Base-by-base conservation (phyloP, 2,113 vertebrate genomes). In the Pelodiscus sinensis region DNA sequence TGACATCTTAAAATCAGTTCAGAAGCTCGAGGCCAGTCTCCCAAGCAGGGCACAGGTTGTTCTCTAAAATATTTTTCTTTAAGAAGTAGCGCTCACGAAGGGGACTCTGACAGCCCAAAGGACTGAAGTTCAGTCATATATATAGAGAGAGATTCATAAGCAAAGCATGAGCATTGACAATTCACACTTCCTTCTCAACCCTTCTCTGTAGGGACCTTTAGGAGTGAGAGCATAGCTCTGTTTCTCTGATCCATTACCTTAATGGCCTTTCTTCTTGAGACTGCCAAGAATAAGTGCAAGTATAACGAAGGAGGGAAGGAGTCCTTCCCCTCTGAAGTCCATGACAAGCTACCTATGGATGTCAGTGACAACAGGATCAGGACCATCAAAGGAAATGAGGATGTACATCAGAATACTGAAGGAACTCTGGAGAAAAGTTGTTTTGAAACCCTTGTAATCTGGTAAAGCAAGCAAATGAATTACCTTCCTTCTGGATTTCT, bases 371-470 rank as follows among this genome's bases (percentile, higher is more conserved):
- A 95, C 82, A 0, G 0, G 81, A 90, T 95, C 90, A 95, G 85
- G 86, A 29, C 81, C 84, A 90, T 79, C 93, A 92, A 58, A 89
- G 96, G 92, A 96, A 97, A 97, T 95, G 78, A 90, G 84, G 93
- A 93, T 0, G 16, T 89, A 84, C 0, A 86, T 82, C 82, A 88
- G n/a, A 93, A n/a, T 12, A 50, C n/a, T 0, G 1, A 92, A 93
- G 73, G 60, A 95, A 51, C 84, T 65, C 65, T 57, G 82, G 87
- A 94, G 89, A 89, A 54, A n/a, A 79, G 54, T 24, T 8, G 7
- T 77, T 95, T 71, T 80, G 82, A 81, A 94, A 87, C 85, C 92
- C 78, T 44, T 82, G 29, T 81, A 90, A 79, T n/a, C 84, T 89
- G 88, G 92, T 94, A 85, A 93, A 88, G 95, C 92, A 95, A 71